Percentiles rank a stretch among this genome's conserved stretches.
phyloP scores from a whole-genome alignment of 2,888 invertebrate genomes.

The Osedax fenrisi region DNA sequence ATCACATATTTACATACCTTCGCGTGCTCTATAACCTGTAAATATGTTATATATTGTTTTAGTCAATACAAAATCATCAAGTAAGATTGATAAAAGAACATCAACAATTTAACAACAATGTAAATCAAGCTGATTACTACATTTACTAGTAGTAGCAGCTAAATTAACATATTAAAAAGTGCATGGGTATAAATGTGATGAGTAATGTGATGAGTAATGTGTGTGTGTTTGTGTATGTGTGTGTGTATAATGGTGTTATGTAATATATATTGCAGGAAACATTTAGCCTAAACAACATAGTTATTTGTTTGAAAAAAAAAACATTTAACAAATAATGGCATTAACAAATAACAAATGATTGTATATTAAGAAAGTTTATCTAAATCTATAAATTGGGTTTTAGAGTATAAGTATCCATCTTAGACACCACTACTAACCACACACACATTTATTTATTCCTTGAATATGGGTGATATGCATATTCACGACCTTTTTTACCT shows the following conservation, averaged over 20 bases:
- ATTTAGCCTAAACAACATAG: background rate
- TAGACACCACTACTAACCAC: background rate
- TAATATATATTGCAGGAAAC: background rate
- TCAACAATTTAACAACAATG: constrained; percentile 12
- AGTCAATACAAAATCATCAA: background rate
- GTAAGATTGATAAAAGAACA: constrained; percentile 3
- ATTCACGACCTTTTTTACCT: background rate
- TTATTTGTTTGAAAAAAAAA: background rate
- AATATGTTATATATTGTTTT: background rate
- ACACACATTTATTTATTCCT: constrained; percentile 1
- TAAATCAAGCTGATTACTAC: background rate
- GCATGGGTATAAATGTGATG: too few relatives aligned
- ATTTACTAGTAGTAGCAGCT: background rate
- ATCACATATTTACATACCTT: background rate
- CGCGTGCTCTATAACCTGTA: constrained; percentile 13
- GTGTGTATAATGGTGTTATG: background rate
- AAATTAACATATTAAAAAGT: background rate
- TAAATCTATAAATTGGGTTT: too few relatives aligned
- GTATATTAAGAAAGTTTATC: too few relatives aligned
- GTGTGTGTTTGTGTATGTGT: background rate
- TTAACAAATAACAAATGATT: background rate
- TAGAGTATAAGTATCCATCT: background rate
- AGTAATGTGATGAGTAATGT: too few relatives aligned
- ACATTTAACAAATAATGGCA: background rate
- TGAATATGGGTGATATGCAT: constrained; percentile 2